Percentiles rank a stretch among this genome's conserved stretches.
Evolutionary conservation across 2,888 invertebrate genomes (phyloP).

Genomic region (Drosophila phalerata): DNA sequence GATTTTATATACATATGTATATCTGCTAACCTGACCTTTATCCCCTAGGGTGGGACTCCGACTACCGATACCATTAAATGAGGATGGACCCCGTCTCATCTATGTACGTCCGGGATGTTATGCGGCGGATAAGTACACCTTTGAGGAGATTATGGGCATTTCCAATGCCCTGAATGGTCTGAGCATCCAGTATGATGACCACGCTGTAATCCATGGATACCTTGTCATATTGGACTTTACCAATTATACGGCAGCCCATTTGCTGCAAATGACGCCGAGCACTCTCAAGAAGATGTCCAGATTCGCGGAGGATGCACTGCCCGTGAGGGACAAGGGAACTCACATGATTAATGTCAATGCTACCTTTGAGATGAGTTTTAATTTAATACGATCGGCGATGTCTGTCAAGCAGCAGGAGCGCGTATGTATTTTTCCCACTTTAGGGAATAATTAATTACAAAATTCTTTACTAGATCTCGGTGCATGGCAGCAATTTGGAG

Average conservation of each 20-base stretch:
- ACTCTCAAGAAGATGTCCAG: constrained; percentile 87
- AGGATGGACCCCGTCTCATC: constrained; percentile 86
- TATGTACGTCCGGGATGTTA: constrained; percentile 86
- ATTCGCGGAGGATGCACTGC: constrained; percentile 87
- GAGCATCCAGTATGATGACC: constrained; percentile 87
- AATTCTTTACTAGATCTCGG: constrained; percentile 85
- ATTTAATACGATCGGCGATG: constrained; percentile 87
- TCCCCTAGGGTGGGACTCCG: constrained; percentile 29
- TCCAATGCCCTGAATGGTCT: constrained; percentile 87
- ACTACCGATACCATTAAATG: constrained; percentile 78
- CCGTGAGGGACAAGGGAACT: constrained; percentile 87
- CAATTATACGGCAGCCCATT: constrained; percentile 86
- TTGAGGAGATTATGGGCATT: constrained; percentile 86
- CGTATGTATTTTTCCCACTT: constrained; percentile 84
- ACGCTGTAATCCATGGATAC: constrained; percentile 86
- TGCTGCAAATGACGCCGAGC: constrained; percentile 87
- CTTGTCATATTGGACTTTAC: constrained; percentile 87
- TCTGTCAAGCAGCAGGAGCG: constrained; percentile 88
- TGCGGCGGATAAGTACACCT: constrained; percentile 85
- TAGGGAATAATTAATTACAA: not conserved
- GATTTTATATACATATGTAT: not conserved
- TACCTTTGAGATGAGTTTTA: constrained; percentile 87
- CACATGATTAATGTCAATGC: constrained; percentile 88
- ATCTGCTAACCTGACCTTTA: not conserved
- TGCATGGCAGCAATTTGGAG: constrained; percentile 87